phyloP scores from a whole-genome alignment of 2,797 vertebrate species.

The Hypotaenidia okinawae region DNA sequence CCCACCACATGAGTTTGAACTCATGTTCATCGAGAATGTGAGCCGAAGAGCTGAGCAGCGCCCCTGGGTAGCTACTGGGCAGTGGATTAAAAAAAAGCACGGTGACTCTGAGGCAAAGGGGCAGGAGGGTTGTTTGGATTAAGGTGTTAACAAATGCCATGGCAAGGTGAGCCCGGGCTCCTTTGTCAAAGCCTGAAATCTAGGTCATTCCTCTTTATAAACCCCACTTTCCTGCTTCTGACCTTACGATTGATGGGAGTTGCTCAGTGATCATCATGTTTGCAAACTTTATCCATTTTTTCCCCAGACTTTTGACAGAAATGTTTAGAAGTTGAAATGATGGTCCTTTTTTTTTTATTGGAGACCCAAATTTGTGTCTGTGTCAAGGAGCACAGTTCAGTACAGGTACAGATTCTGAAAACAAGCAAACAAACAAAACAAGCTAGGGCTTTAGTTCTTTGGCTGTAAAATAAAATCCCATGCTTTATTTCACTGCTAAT shows the following conservation, averaged over 20 bases:
- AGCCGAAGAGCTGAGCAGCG: not conserved
- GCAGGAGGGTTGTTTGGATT: not conserved
- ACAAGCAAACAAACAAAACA: not conserved
- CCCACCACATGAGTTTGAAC: accelerated
- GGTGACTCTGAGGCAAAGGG: not conserved
- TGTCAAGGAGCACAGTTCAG: not conserved
- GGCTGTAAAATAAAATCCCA: not conserved
- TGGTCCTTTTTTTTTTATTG: accelerated
- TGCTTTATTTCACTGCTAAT: not conserved
- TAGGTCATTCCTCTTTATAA: not conserved
- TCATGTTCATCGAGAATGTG: accelerated
- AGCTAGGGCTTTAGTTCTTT: not conserved
- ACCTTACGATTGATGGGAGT: not conserved
- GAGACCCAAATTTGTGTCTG: not conserved
- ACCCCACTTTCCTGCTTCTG: not conserved
- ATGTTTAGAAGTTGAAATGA: not conserved
- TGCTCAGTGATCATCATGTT: not conserved
- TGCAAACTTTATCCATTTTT: not conserved
- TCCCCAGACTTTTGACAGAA: not conserved
- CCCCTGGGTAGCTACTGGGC: not conserved
- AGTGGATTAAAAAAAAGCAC: not conserved
- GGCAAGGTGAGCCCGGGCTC: not conserved
- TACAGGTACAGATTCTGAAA: not conserved
- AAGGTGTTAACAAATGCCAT: not conserved
- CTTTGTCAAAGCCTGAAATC: not conserved